Percentiles rank a stretch among this genome's conserved stretches.
Conservation (phyloP, 2,888 invertebrate genomes). For the Meteorus colon region DNA sequence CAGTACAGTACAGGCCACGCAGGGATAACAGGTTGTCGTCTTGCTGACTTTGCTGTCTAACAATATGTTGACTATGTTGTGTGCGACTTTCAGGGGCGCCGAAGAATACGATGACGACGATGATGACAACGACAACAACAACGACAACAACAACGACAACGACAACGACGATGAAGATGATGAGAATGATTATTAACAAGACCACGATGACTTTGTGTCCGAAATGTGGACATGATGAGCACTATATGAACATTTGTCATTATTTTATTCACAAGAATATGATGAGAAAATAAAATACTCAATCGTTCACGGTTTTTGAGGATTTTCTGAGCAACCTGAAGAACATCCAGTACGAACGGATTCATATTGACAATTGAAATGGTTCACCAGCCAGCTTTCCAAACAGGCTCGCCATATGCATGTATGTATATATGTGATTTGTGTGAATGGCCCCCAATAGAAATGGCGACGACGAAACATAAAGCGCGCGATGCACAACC, state of each 20-base stretch:
- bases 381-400: neutral
- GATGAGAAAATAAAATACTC: neutral
- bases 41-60: slow-evolving; percentile 2
- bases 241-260: neutral
- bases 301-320: too few species aligned
- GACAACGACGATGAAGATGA: neutral
- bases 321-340: too few species aligned
- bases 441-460: neutral
- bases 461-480: slow-evolving; percentile 18
- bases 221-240: too few species aligned
- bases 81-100: neutral
- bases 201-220: too few species aligned
- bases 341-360: too few species aligned
- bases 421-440: too few species aligned
- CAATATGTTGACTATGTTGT: neutral
- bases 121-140: too few species aligned
- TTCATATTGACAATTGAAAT: too few species aligned
- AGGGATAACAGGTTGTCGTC: slow-evolving; percentile 63
- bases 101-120: slow-evolving; percentile 8
- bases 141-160: neutral
- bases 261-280: neutral
- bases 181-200: too few species aligned
- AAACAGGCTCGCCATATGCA: too few species aligned
- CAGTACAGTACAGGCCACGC: slow-evolving; percentile 47
- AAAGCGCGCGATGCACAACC: slow-evolving; percentile 19